These are phyloP conservation scores for Phaethornis superciliosus DNA, from an alignment of 2,113 vertebrate genomes.

Conservation along the genomic window DNA sequence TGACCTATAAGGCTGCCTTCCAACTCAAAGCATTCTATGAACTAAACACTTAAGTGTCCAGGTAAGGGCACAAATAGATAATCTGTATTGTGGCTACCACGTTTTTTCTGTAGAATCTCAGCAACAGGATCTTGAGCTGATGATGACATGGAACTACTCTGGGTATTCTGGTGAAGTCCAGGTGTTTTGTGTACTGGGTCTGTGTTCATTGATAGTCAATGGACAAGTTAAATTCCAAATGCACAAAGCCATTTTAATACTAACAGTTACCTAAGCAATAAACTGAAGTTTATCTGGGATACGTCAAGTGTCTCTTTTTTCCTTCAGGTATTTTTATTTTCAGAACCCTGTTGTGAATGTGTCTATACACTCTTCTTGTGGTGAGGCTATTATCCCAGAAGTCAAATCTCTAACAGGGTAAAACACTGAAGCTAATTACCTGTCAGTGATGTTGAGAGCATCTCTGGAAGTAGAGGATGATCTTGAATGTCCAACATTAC, in stretches of 20 bases:
- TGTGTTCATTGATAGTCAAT: not conserved
- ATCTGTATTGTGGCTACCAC: not conserved
- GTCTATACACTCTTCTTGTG: not conserved
- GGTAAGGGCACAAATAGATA: no score
- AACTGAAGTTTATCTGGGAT: not conserved
- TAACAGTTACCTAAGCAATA: not conserved
- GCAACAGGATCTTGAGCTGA: not conserved
- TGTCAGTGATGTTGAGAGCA: constrained; percentile 74
- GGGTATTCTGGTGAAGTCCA: not conserved
- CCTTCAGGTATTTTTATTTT: not conserved
- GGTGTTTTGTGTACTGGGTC: not conserved
- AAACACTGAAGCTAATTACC: constrained; percentile 65
- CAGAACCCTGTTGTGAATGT: not conserved
- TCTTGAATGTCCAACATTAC: constrained; percentile 79
- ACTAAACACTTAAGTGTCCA: not conserved
- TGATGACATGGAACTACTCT: not conserved
- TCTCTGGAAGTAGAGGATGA: constrained; percentile 87
- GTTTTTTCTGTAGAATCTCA: not conserved
- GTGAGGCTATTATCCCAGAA: not conserved
- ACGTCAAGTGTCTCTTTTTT: not conserved
- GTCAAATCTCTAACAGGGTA: not conserved
- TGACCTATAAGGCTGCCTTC: no score
- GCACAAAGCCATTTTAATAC: not conserved
- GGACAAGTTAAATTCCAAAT: not conserved
- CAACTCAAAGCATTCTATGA: no score